Evolutionary conservation across 2,888 invertebrate species (phyloP).

Genomic region (Troides aeacus): DNA sequence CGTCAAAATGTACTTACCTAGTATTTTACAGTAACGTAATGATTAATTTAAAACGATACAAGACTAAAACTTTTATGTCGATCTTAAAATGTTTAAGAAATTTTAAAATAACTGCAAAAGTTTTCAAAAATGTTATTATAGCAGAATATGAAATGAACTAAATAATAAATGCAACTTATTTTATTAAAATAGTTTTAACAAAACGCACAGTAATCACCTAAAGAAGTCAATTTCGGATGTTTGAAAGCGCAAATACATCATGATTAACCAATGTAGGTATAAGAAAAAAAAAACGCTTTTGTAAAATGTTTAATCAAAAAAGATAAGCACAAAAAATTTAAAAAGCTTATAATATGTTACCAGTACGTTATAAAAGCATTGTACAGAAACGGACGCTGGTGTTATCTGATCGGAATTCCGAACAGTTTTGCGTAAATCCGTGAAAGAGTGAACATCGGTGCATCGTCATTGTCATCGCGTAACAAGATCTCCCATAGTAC

Average conservation of each 20-base stretch:
- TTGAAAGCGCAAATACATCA: background rate
- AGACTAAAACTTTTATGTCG: background rate
- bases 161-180: background rate
- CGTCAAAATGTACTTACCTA: no score
- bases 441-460: constrained; percentile 66
- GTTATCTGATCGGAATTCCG: constrained; percentile 77
- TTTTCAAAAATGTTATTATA: no score
- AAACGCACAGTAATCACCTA: no score
- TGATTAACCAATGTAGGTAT: background rate
- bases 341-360: constrained; percentile 50
- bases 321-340: constrained; percentile 43
- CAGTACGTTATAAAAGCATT: constrained; percentile 56
- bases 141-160: no score
- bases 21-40: no score
- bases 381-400: constrained; percentile 62
- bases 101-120: background rate
- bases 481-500: constrained; percentile 70
- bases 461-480: constrained; percentile 57
- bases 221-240: background rate
- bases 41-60: no score
- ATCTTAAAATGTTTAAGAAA: background rate
- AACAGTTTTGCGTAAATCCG: constrained; percentile 42
- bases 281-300: constrained; percentile 3
- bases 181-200: background rate
- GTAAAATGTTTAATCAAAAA: constrained; percentile 4